phyloP scores from a whole-genome alignment of 2,113 vertebrate species.

The Orycteropus afer region DNA sequence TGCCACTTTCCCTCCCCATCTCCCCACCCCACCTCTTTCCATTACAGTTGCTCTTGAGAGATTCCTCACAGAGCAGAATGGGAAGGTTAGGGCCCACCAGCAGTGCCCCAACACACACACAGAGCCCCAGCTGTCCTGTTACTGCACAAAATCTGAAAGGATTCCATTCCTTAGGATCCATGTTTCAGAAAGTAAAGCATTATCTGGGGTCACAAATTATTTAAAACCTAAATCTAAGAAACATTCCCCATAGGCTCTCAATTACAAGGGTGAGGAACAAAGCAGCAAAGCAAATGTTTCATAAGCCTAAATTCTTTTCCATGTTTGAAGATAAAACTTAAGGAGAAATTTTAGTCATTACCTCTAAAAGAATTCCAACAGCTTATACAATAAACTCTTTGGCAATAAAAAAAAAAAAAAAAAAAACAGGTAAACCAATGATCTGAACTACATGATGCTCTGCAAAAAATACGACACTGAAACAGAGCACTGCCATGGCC shows the following conservation, averaged over 20 bases:
- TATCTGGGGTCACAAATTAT: not conserved
- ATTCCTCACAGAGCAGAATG: not conserved
- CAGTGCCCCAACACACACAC: not conserved
- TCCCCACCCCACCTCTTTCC: fast-evolving
- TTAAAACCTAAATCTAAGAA: slow-evolving; percentile 53
- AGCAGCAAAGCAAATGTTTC: slow-evolving; percentile 46
- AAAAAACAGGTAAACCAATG: not conserved
- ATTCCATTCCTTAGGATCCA: not conserved
- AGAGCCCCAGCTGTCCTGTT: not conserved
- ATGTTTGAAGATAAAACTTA: slow-evolving; percentile 29
- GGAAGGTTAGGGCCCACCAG: not conserved
- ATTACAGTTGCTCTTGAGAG: not conserved
- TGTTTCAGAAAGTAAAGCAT: slow-evolving; percentile 37
- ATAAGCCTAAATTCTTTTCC: slow-evolving; percentile 38
- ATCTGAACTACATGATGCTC: not conserved
- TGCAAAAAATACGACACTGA: not conserved
- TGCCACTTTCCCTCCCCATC: fast-evolving
- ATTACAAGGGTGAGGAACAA: slow-evolving; percentile 44
- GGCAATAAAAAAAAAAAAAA: slow-evolving; percentile 34
- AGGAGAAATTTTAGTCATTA: not conserved
- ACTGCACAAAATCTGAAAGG: not conserved
- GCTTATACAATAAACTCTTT: not conserved
- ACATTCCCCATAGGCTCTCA: slow-evolving; percentile 24
- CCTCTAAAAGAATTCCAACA: not conserved
- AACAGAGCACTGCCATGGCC: not conserved